Evolutionary conservation across 2,113 vertebrate species (phyloP), one percentile per base, ranked within the genome.

Genomic region (Erpornis zantholeuca): DNA sequence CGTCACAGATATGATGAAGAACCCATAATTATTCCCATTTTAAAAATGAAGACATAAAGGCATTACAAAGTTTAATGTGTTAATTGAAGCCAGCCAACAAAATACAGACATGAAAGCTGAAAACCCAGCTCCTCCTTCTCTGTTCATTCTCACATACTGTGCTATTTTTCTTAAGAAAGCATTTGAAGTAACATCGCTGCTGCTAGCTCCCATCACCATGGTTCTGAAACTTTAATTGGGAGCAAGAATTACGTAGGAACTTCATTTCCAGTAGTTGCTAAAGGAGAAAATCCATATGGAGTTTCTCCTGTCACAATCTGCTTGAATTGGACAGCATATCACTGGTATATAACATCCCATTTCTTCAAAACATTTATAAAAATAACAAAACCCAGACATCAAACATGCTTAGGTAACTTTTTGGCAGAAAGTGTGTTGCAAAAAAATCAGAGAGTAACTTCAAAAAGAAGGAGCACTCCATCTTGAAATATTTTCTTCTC

Each of bases 31-130:
- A 94, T 71, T 10, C 4, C 12, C 13, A 40, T 88, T 68, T 77
- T 19, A 73, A 91, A 91, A 89, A 72, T 50, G n/a, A 91, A 80
- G 72, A 79, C 33, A 73, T 80, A 44, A 83, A 83, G 36, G 3
- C 38, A 65, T 92, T 84, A 56, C n/a, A 68, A 92, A 82, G 19
- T 71, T 57, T 60, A 76, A 69, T 64, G 22, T 73, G 70, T 35
- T 93, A 94, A 94, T 82, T 85, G 59, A 93, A 90, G 31, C 47
- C 89, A 96, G 84, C 9, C 89, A 95, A 76, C 29, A 12, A 95
- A 91, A 92, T 20, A 35, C 17, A 82, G 35, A 72, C 59, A 65
- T 40, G 18, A 90, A 90, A 61, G 49, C 42, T 70, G 42, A 69
- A 88, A 91, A 80, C 3, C 7, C 47, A 56, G 8, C 38, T 77